Percentiles rank a stretch among this genome's conserved stretches.
Evolutionary conservation across 53 echinoderm and acorn worm genomes (phyloP).

Genomic region (Arbacia lixula): DNA sequence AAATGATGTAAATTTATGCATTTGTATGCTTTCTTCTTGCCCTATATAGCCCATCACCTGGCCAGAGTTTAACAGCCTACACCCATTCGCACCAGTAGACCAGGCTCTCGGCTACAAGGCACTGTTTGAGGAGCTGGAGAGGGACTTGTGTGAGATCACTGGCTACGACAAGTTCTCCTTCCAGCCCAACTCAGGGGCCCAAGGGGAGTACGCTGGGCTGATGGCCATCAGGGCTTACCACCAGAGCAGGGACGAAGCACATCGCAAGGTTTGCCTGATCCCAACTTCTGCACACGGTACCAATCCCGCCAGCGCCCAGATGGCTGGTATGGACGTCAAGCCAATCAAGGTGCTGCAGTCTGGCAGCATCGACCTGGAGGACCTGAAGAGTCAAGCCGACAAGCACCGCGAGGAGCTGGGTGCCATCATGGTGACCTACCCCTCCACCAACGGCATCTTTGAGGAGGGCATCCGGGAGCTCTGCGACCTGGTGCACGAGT

Average conservation of each 20-base stretch:
- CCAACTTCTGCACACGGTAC: conserved; percentile 96
- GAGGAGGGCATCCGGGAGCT: conserved; percentile 82
- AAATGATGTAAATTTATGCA: too few relatives aligned
- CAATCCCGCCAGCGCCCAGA: conserved; percentile 96
- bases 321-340: conserved; percentile 87
- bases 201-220: conserved; percentile 92
- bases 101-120: conserved; percentile 85
- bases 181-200: conserved; percentile 96
- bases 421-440: conserved; percentile 96
- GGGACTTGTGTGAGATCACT: conserved; percentile 92
- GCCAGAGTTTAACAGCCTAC: conserved; percentile 89
- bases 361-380: conserved; percentile 79
- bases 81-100: conserved; percentile 80
- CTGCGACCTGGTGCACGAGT: conserved; percentile 82
- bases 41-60: conserved; percentile 87
- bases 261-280: conserved; percentile 93
- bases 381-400: conserved; percentile 79
- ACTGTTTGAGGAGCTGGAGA: conserved; percentile 81
- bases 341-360: conserved; percentile 72
- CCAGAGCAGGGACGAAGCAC: conserved; percentile 70
- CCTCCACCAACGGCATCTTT: conserved; percentile 97
- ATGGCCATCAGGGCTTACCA: conserved; percentile 86
- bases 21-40: conserved; percentile 27
- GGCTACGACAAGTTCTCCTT: conserved; percentile 98
- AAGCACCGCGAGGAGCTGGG: conserved; percentile 71